Percentiles rank a stretch among this genome's conserved stretches.
These are phyloP conservation scores for Ancistrus triradiatus DNA, from an alignment of 2,113 vertebrate genomes.

Conservation along the genomic window DNA sequence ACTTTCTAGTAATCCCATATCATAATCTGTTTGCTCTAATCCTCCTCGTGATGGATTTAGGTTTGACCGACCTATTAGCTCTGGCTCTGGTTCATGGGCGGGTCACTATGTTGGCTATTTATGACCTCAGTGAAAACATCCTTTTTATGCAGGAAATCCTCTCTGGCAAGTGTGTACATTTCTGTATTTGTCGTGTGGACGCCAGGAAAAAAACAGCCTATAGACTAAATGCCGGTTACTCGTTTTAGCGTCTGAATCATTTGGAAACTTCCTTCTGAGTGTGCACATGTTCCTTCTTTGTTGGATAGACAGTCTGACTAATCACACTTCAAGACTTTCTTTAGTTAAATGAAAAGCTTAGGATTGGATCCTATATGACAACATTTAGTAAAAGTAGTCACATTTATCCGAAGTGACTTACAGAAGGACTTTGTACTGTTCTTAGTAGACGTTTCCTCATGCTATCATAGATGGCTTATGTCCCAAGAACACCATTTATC, in stretches of 20 bases:
- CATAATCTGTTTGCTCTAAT: neutral
- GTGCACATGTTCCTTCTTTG: neutral
- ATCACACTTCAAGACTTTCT: too few species aligned
- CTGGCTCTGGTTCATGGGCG: slow-evolving; percentile 33
- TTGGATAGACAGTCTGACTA: neutral
- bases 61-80: slow-evolving; percentile 22
- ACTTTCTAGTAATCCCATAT: too few species aligned
- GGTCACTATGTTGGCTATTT: slow-evolving; percentile 26
- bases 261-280: slow-evolving; percentile 20
- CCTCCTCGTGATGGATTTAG: slow-evolving; percentile 9
- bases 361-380: too few species aligned
- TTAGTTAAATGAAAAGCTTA: too few species aligned
- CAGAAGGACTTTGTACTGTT: too few species aligned
- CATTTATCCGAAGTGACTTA: too few species aligned
- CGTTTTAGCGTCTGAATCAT: slow-evolving; percentile 40
- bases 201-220: slow-evolving; percentile 46
- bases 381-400: too few species aligned
- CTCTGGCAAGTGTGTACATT: slow-evolving; percentile 21
- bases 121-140: slow-evolving; percentile 40
- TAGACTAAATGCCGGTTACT: slow-evolving; percentile 29
- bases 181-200: slow-evolving; percentile 37
- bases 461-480: too few species aligned
- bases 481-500: too few species aligned
- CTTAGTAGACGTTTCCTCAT: too few species aligned
- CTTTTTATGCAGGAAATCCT: slow-evolving; percentile 42